phyloP scores from a whole-genome alignment of 2,888 invertebrate genomes.

The Phania funesta region DNA sequence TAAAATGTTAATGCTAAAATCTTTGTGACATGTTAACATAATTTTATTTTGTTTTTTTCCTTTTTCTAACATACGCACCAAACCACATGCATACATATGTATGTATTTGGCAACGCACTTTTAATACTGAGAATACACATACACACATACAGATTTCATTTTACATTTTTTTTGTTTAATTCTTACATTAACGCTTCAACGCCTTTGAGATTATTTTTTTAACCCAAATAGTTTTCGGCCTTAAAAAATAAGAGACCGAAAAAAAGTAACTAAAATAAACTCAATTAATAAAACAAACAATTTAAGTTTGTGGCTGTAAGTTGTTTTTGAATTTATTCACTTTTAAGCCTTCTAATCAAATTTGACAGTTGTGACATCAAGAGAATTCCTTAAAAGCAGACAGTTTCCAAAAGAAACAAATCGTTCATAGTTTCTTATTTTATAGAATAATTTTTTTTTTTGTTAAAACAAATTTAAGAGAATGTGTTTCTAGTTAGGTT shows the following conservation, averaged over 20 bases:
- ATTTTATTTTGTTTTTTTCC: conserved; percentile 31
- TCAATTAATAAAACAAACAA: conserved; percentile 67
- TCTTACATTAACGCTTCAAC: conserved; percentile 64
- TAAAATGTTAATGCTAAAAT: conserved; percentile 50
- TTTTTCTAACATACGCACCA: not conserved
- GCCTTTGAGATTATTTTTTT: conserved; percentile 64
- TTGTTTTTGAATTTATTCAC: conserved; percentile 22
- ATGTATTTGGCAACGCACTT: conserved; percentile 21
- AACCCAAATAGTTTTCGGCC: conserved; percentile 63
- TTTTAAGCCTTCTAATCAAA: conserved; percentile 47
- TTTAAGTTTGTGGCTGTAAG: conserved; percentile 15
- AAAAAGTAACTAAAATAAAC: conserved; percentile 40
- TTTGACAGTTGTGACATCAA: conserved; percentile 60
- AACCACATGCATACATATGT: not conserved
- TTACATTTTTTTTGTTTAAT: conserved; percentile 23
- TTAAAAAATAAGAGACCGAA: conserved; percentile 17
- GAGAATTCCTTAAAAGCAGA: conserved; percentile 27
- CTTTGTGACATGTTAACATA: conserved; percentile 63
- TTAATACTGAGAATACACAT: conserved; percentile 35
- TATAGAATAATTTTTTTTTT: not conserved
- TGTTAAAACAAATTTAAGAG: not conserved
- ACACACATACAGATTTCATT: not conserved
- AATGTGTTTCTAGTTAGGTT: not conserved
- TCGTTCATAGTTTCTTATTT: not conserved
- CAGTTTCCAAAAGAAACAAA: conserved; percentile 25